Percentiles rank a stretch among this genome's conserved stretches.
phyloP scores from a whole-genome alignment of 2,113 vertebrate genomes.

The Tauraco erythrolophus region DNA sequence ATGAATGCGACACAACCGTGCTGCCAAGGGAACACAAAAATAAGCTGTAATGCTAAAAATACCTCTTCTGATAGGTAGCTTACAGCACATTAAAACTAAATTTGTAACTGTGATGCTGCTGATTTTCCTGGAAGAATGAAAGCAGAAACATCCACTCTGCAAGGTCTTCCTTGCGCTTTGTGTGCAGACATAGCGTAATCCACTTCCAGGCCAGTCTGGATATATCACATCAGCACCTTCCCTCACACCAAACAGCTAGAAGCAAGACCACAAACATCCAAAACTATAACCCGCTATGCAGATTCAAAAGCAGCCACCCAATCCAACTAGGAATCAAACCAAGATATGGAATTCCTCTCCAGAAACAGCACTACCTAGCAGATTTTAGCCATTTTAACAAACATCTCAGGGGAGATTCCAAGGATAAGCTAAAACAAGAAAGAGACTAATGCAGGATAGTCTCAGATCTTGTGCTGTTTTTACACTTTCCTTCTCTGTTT shows the following conservation, averaged over 20 bases:
- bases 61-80: background rate
- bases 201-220: background rate
- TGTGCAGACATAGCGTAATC: accelerated
- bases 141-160: background rate
- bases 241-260: background rate
- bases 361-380: background rate
- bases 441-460: background rate
- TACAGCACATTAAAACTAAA: background rate
- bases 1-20: background rate
- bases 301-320: background rate
- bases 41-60: background rate
- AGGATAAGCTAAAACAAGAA: background rate
- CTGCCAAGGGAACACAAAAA: background rate
- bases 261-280: background rate
- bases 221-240: background rate
- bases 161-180: background rate
- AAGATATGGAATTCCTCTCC: background rate
- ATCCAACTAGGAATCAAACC: background rate
- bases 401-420: background rate
- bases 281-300: background rate
- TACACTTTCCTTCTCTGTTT: background rate
- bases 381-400: background rate
- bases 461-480: accelerated
- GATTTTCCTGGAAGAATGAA: background rate
- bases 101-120: background rate